Evolutionary conservation across 2,888 invertebrate species (phyloP).

Genomic region (Eupithecia tripunctaria): DNA sequence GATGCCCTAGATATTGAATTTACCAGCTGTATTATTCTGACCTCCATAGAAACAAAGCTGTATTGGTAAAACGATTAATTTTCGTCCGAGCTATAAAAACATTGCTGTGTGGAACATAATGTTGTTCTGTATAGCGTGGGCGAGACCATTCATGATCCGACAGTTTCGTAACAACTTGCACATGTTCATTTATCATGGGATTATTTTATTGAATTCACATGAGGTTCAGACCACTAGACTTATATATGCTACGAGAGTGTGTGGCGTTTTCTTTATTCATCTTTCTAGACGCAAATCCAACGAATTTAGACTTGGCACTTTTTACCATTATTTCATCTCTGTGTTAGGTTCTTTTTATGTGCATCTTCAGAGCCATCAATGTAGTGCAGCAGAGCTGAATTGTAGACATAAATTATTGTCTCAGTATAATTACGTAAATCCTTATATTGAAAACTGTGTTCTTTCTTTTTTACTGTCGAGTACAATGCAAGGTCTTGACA

Average conservation of each 20-base stretch:
- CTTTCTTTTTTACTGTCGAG: background rate
- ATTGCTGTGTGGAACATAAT: conserved; percentile 36
- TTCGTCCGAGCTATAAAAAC: conserved; percentile 56
- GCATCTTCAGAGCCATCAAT: background rate
- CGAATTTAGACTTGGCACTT: background rate
- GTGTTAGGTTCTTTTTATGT: background rate
- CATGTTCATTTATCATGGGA: conserved; percentile 49
- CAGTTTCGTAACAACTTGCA: conserved; percentile 57
- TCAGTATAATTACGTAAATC: background rate
- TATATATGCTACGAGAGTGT: background rate
- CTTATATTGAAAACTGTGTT: background rate
- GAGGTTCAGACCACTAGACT: conserved; percentile 7
- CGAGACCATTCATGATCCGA: conserved; percentile 62
- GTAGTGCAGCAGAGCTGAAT: background rate
- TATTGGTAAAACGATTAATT: conserved; percentile 78
- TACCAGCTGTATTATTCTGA: conserved; percentile 50
- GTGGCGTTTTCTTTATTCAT: background rate
- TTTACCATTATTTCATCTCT: background rate
- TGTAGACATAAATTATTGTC: background rate
- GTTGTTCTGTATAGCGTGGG: conserved; percentile 50
- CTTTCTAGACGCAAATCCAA: background rate
- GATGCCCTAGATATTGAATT: conserved; percentile 19
- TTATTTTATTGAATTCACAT: conserved; percentile 43
- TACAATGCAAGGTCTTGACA: conserved; percentile 9
- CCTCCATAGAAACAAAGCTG: conserved; percentile 64